Evolutionary conservation across 2,888 invertebrate species (phyloP).

Genomic region (Aphodius granarius): DNA sequence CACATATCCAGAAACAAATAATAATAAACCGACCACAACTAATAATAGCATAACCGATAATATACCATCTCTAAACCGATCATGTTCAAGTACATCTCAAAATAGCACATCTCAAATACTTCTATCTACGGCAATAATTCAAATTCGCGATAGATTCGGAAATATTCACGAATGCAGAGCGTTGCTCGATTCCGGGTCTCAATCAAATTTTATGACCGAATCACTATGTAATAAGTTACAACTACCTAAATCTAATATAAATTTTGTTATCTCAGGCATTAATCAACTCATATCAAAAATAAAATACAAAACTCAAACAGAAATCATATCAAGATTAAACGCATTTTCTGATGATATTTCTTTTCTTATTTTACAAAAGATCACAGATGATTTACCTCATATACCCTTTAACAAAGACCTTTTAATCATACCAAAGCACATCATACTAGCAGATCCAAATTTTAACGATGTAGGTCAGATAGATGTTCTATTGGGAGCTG

Average conservation of each 20-base stretch:
- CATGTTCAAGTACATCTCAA: background rate
- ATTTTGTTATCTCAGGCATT: background rate
- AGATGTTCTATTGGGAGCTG: background rate
- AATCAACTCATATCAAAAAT: background rate
- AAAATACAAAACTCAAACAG: background rate
- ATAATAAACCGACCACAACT: background rate
- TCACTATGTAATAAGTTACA: background rate
- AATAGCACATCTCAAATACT: too few relatives aligned
- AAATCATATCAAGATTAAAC: background rate
- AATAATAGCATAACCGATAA: too few relatives aligned
- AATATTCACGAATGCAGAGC: background rate
- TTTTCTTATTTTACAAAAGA: background rate
- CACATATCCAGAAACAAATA: background rate
- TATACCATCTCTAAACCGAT: background rate
- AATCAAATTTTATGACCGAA: slow-evolving; percentile 6
- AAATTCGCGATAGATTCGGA: background rate
- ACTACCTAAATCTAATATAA: background rate
- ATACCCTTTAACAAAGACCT: background rate
- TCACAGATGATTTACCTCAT: background rate
- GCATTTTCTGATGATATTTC: background rate
- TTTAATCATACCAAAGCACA: background rate
- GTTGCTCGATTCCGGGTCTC: slow-evolving; percentile 1
- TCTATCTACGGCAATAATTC: background rate
- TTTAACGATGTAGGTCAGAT: background rate
- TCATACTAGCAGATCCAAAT: background rate